These are phyloP conservation scores for Crenuchus spilurus DNA, from an alignment of 2,797 vertebrate genomes.

Conservation along the genomic window DNA sequence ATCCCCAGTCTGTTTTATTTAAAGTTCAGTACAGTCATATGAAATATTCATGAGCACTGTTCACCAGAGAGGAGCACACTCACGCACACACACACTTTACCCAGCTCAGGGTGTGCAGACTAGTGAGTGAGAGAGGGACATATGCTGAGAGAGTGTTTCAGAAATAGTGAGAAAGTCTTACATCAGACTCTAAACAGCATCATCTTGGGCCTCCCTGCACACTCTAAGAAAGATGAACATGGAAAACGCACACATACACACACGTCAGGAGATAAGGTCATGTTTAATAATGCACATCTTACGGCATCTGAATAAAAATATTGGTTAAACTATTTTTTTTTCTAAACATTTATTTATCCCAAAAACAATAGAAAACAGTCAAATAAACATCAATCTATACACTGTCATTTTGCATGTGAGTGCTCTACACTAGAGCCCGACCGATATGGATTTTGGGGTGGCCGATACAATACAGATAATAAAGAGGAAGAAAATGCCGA, in stretches of 20 bases:
- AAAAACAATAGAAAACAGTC: too few species aligned
- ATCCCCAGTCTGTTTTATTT: not conserved
- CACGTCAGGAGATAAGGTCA: not conserved
- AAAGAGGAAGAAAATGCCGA: too few species aligned
- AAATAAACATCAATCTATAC: too few species aligned
- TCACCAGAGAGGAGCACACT: not conserved
- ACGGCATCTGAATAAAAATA: not conserved
- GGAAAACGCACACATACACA: not conserved
- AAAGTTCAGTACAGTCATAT: not conserved
- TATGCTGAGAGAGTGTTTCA: not conserved
- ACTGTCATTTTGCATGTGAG: too few species aligned
- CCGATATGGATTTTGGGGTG: too few species aligned
- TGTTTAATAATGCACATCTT: not conserved
- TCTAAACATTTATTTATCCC: too few species aligned
- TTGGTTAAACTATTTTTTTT: not conserved
- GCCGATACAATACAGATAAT: too few species aligned
- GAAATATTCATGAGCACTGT: conserved; percentile 21
- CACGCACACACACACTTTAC: not conserved
- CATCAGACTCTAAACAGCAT: not conserved
- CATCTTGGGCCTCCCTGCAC: not conserved
- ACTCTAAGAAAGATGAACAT: not conserved
- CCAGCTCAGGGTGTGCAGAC: not conserved
- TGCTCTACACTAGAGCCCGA: too few species aligned
- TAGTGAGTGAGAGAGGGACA: not conserved
- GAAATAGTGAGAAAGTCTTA: conserved; percentile 19